Conservation (phyloP, 2,888 invertebrate species). For the Marasmarcha lunaedactyla region DNA sequence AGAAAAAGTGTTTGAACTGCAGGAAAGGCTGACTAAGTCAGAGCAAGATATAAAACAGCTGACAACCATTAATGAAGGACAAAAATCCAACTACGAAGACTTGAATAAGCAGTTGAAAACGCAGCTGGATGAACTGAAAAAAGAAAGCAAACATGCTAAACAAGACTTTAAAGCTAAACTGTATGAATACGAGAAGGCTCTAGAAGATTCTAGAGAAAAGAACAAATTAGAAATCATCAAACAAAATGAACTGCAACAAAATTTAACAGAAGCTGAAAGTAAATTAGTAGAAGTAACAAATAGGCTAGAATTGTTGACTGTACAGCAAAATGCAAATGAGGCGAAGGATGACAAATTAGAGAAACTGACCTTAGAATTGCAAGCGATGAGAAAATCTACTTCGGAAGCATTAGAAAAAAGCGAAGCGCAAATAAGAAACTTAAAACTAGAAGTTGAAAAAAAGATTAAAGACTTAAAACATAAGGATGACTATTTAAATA, state of each 20-base stretch:
- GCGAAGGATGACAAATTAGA: constrained; percentile 55
- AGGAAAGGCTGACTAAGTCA: constrained; percentile 47
- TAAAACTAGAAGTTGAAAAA: constrained; percentile 44
- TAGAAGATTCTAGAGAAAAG: constrained; percentile 44
- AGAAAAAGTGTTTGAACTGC: constrained; percentile 47
- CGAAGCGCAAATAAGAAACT: constrained; percentile 40
- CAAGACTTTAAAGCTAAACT: constrained; percentile 68
- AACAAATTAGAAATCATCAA: constrained; percentile 44
- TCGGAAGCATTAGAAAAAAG: constrained; percentile 41
- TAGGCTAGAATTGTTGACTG: constrained; percentile 48
- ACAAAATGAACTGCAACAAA: constrained; percentile 41
- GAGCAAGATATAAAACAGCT: constrained; percentile 56
- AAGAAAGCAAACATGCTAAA: constrained; percentile 58
- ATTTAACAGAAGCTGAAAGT: constrained; percentile 42
- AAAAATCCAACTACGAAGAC: constrained; percentile 59
- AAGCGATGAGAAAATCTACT: constrained; percentile 40
- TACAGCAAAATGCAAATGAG: constrained; percentile 45
- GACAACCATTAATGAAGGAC: constrained; percentile 55
- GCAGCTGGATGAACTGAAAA: constrained; percentile 54
- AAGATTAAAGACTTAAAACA: constrained; percentile 48
- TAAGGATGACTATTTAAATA: constrained; percentile 42
- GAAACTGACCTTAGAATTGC: constrained; percentile 50
- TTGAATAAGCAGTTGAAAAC: constrained; percentile 50
- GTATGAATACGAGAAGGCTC: constrained; percentile 59
- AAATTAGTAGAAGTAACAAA: constrained; percentile 43